Base-by-base conservation (phyloP, 2,113 vertebrate genomes). In the Sapayoa aenigma region DNA sequence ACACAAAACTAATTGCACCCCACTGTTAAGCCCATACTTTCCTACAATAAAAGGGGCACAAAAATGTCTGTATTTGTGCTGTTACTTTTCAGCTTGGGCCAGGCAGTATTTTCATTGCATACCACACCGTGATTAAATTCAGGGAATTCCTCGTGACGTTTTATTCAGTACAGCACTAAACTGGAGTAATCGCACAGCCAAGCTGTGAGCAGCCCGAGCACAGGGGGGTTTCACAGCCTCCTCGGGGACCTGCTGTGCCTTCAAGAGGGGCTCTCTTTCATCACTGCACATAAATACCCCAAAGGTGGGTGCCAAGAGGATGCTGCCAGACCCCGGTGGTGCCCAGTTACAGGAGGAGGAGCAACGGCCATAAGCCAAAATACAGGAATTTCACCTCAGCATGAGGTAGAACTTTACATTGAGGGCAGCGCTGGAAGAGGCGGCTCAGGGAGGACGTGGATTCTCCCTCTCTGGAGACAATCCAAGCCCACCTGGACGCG, bases 231-330 rank as follows among this genome's bases (percentile, higher is more conserved):
- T 39, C 84, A 19, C 56, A 46, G 71, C 9, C 62, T 68, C 52
- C 62, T 1, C 5, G 27, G 18, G 27, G 30, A 52, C 27, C 44
- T 8, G 53, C 52, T 67, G 62, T 15, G 21, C 67, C 53, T 52
- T 25, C 52, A 22, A 20, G 60, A 39, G 44, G 5, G 10, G 10
- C 14, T 25, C 24, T 17, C 14, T 25, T 21, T 17, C 63, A 27
- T 35, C 25, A 27, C 27, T 9, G 4, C 17, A 4, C 3, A 0
- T 1, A 14, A 52, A 3, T 7, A 19, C 27, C n/a, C 9, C 55
- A 7, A 47, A 41, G 62, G 37, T 9, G 4, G n/a, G 9, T 20
- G 77, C 31, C 44, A 17, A 44, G 37, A 31, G 17, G 9, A 52
- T 23, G 13, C 9, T 53, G 47, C 24, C 53, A 41, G 53, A n/a